A percentile compares a stretch with the other conserved stretches of the same genome.
phyloP scores from a whole-genome alignment of 2,888 invertebrate species.

The Hirtodrosophila alboralis region DNA sequence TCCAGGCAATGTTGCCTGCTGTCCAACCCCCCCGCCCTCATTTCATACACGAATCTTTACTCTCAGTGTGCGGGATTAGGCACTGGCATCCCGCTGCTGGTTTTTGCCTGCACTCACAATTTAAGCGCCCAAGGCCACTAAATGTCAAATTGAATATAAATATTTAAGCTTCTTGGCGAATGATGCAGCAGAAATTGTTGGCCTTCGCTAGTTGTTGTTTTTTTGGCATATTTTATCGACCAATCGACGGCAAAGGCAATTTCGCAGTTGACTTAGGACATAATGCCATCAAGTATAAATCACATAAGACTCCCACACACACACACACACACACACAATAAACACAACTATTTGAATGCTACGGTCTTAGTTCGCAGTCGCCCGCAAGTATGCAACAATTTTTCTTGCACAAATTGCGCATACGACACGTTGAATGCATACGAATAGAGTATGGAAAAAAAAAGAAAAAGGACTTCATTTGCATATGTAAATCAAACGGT shows the following conservation, averaged over 20 bases:
- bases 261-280: conserved; percentile 72
- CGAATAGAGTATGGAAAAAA: neutral
- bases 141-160: conserved; percentile 74
- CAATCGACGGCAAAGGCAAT: conserved; percentile 59
- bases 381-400: conserved; percentile 34
- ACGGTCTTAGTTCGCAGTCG: conserved; percentile 10
- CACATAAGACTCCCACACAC: conserved; percentile 13
- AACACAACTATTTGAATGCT: conserved; percentile 21
- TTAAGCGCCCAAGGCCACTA: conserved; percentile 53
- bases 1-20: conserved; percentile 11
- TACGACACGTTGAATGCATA: conserved; percentile 38
- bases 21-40: neutral
- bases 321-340: neutral
- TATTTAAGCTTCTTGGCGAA: conserved; percentile 57
- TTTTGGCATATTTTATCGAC: conserved; percentile 40
- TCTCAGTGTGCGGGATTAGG: conserved; percentile 33
- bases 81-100: conserved; percentile 20
- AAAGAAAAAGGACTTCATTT: conserved; percentile 2
- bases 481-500: conserved; percentile 19
- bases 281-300: conserved; percentile 66
- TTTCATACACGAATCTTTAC: conserved; percentile 27
- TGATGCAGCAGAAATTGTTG: conserved; percentile 62
- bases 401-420: conserved; percentile 34
- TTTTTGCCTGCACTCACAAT: conserved; percentile 43
- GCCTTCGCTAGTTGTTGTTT: conserved; percentile 21